phyloP scores from a whole-genome alignment of 2,797 vertebrate species.

The Falco biarmicus region DNA sequence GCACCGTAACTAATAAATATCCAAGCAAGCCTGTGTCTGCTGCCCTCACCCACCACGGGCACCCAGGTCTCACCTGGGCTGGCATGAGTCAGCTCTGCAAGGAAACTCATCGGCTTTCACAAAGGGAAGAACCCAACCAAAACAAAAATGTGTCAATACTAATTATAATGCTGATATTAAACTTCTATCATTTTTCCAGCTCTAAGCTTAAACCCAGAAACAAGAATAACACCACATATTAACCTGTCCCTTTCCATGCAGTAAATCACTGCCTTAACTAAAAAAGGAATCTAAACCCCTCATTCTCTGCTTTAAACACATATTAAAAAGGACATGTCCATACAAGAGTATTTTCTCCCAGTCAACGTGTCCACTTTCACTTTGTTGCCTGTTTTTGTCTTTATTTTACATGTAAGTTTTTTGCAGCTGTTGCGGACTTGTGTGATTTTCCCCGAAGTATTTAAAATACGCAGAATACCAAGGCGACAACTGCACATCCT shows the following conservation, averaged over 20 bases:
- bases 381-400: background rate
- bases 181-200: background rate
- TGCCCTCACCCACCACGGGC: background rate
- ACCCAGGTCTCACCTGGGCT: fast-evolving
- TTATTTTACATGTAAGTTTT: background rate
- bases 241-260: background rate
- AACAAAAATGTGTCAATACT: fast-evolving
- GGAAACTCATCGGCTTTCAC: background rate
- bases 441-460: background rate
- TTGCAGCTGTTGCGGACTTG: background rate
- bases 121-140: background rate
- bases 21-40: fast-evolving
- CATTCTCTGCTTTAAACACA: background rate
- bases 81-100: fast-evolving
- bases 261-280: background rate
- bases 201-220: background rate
- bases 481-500: background rate
- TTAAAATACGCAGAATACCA: background rate
- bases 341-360: background rate
- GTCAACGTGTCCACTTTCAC: background rate
- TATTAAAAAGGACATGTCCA: background rate
- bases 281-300: background rate
- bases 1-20: fast-evolving
- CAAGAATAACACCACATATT: background rate
- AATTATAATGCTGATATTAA: background rate